Evolutionary conservation across 2,888 invertebrate genomes (phyloP).

Genomic region (Tryphoninae sp.): DNA sequence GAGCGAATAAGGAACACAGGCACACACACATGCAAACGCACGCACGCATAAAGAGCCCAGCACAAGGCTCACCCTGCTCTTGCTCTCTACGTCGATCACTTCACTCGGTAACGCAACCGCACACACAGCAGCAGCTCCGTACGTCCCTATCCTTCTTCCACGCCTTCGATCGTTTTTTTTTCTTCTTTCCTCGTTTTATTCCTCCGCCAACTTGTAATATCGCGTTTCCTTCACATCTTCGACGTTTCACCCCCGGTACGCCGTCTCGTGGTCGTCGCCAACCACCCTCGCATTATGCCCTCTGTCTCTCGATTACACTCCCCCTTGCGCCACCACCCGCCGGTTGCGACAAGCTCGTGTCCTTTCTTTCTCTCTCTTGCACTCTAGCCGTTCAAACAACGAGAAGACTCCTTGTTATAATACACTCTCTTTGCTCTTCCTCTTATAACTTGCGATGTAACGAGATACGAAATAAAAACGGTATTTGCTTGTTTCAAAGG

Average conservation of each 20-base stretch:
- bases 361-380: constrained; percentile 2
- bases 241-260: constrained; percentile 58
- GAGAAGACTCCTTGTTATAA: constrained; percentile 17
- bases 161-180: constrained; percentile 26
- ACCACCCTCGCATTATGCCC: constrained; percentile 49
- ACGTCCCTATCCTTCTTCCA: constrained; percentile 41
- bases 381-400: constrained; percentile 43
- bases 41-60: constrained; percentile 12
- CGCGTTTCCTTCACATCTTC: constrained; percentile 66
- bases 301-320: background rate
- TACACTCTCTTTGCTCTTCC: background rate
- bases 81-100: constrained; percentile 52
- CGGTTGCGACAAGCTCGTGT: constrained; percentile 47
- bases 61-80: constrained; percentile 17
- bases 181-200: constrained; percentile 22
- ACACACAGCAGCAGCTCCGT: constrained; percentile 15
- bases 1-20: constrained; percentile 21
- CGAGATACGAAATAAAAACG: background rate
- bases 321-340: constrained; percentile 32
- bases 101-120: constrained; percentile 43
- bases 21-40: constrained; percentile 11
- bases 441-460: background rate
- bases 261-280: constrained; percentile 53
- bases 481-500: background rate
- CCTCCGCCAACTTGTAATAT: constrained; percentile 35